These are phyloP conservation scores for Rhinogobio ventralis DNA, from an alignment of 2,797 vertebrate species.

Conservation along the genomic window DNA sequence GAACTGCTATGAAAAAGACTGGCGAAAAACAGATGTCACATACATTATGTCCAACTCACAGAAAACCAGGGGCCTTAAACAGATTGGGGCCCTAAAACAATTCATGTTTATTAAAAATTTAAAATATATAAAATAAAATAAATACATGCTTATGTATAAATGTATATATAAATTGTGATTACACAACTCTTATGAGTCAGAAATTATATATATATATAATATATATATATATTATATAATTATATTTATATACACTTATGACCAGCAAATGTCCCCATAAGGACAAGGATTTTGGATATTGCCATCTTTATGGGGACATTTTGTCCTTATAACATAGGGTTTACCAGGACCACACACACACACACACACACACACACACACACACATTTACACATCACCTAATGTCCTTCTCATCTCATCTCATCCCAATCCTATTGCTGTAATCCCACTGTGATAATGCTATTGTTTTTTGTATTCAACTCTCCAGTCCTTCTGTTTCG, in stretches of 20 bases:
- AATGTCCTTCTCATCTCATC: constrained; percentile 32
- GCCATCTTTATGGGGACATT: no score
- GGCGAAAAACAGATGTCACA: neutral
- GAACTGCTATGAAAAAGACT: neutral
- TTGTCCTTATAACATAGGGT: no score
- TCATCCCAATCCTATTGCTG: constrained; percentile 44
- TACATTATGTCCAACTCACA: neutral
- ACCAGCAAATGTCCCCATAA: no score
- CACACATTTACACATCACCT: constrained; percentile 3
- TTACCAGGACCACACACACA: no score
- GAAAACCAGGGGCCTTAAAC: neutral
- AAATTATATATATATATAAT: no score
- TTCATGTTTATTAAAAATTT: neutral
- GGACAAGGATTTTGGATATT: no score
- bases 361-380: neutral
- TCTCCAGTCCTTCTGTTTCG: constrained; percentile 35
- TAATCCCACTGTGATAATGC: constrained; percentile 46
- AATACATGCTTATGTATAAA: neutral
- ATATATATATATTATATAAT: no score
- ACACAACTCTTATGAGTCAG: no score
- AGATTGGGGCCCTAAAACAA: neutral
- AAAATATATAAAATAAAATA: neutral
- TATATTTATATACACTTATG: no score
- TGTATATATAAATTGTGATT: no score
- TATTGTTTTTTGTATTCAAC: constrained; percentile 36